Conservation (phyloP, 1,140 invertebrate genomes). For the Ericerus pela region DNA sequence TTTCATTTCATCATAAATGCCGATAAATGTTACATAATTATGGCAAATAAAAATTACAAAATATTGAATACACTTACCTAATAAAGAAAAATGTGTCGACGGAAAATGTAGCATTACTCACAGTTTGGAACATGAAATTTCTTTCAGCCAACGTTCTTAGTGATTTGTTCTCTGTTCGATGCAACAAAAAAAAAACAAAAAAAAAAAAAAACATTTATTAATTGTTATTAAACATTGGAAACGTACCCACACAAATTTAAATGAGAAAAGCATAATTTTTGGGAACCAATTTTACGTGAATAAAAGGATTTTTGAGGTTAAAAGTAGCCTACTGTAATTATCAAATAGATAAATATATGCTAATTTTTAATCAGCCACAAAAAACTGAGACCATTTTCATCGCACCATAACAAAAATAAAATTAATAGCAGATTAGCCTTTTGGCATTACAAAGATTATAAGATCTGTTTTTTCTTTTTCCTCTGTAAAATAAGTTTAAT, state of each 20-base stretch:
- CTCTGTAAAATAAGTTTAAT: too few relatives aligned
- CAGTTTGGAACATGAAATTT: slow-evolving; percentile 64
- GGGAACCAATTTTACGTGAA: too few relatives aligned
- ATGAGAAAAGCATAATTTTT: neutral
- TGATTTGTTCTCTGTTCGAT: slow-evolving; percentile 44
- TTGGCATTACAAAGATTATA: too few relatives aligned
- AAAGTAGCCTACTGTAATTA: neutral
- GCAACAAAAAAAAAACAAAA: slow-evolving; percentile 12
- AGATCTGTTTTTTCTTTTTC: too few relatives aligned
- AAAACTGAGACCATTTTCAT: too few relatives aligned
- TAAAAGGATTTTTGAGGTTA: neutral
- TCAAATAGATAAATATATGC: too few relatives aligned
- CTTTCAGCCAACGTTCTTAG: slow-evolving; percentile 56
- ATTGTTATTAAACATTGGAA: slow-evolving; percentile 2
- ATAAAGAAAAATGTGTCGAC: slow-evolving; percentile 88
- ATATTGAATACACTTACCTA: slow-evolving; percentile 37
- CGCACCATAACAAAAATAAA: too few relatives aligned
- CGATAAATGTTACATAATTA: too few relatives aligned
- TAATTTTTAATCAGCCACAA: too few relatives aligned
- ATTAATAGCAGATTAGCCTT: too few relatives aligned
- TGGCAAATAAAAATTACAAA: neutral
- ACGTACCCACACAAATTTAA: neutral
- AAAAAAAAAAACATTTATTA: neutral
- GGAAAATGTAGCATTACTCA: slow-evolving; percentile 76
- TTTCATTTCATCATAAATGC: too few relatives aligned